phyloP scores from a whole-genome alignment of 2,797 vertebrate species.

The Pipistrellus pygmaeus region DNA sequence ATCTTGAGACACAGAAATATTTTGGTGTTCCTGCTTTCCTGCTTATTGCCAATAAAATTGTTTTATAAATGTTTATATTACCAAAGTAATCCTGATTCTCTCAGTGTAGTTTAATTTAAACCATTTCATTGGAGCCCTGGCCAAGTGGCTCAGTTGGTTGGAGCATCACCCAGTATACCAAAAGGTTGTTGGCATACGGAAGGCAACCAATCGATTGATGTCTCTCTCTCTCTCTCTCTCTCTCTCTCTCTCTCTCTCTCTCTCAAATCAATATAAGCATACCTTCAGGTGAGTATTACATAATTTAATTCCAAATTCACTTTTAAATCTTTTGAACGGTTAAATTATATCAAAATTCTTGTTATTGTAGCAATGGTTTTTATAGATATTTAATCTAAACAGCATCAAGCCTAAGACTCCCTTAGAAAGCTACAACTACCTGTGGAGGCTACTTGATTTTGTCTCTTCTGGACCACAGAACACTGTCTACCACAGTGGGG shows the following conservation, averaged over 20 bases:
- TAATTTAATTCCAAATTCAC: not conserved
- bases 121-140: not conserved
- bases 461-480: not conserved
- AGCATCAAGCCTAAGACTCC: not conserved
- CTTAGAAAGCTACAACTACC: not conserved
- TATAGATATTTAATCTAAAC: not conserved
- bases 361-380: not conserved
- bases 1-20: not conserved
- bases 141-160: too few relatives aligned
- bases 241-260: too few relatives aligned
- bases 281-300: not conserved
- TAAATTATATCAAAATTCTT: conserved; percentile 7
- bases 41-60: not conserved
- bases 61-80: not conserved
- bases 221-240: too few relatives aligned
- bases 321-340: not conserved
- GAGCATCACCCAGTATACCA: too few relatives aligned
- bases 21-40: not conserved
- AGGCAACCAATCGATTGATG: too few relatives aligned
- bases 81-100: not conserved
- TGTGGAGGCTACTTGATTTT: not conserved
- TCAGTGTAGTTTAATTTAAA: not conserved
- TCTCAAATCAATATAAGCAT: too few relatives aligned
- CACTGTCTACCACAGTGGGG: not conserved
- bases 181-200: too few relatives aligned